Base-by-base conservation (phyloP, 2,888 invertebrate species). In the Drosophila pseudotakahashii region DNA sequence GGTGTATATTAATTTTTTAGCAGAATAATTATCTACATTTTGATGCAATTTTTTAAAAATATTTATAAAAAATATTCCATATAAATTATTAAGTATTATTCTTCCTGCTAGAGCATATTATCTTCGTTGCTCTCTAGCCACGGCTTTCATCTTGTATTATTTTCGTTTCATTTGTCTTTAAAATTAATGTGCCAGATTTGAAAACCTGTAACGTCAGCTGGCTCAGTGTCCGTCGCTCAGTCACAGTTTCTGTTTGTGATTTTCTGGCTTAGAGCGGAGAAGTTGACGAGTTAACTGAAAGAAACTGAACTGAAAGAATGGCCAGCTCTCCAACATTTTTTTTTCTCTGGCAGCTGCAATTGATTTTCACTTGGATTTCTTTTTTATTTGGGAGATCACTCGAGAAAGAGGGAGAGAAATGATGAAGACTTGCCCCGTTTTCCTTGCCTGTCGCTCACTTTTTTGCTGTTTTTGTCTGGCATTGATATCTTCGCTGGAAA, bases 141-240 rank as follows among this genome's bases (percentile, higher is more conserved):
- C n/a, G 26, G 16, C 42, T 66, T 57, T 55, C 52, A 81, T 55
- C 55, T 86, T 86, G 86, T 62, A 75, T 76, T 77, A 68, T 85
- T 75, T 87, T 77, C 73, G 70, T 75, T 82, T 79, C 71, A 88
- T 82, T 82, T 82, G 86, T 77, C 72, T 88, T 79, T 75, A 78
- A 75, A 77, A 79, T 84, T 83, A 88, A 80, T 84, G 89, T 79
- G 84, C 80, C 89, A 89, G 87, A 82, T 86, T 88, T 89, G 77
- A 79, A 89, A 89, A 81, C 89, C 89, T 90, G 81, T 87, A 81
- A 54, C 68, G 76, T 75, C 72, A 81, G 84, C 82, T 82, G 82
- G 53, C 51, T 58, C 54, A 45, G 44, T 51, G 64, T 34, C 64
- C 53, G 39, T 44, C 50, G 30, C 66, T 64, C 53, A 54, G 66